These are phyloP conservation scores for Villa cingulata DNA, from an alignment of 2,888 invertebrate genomes.

Conservation along the genomic window DNA sequence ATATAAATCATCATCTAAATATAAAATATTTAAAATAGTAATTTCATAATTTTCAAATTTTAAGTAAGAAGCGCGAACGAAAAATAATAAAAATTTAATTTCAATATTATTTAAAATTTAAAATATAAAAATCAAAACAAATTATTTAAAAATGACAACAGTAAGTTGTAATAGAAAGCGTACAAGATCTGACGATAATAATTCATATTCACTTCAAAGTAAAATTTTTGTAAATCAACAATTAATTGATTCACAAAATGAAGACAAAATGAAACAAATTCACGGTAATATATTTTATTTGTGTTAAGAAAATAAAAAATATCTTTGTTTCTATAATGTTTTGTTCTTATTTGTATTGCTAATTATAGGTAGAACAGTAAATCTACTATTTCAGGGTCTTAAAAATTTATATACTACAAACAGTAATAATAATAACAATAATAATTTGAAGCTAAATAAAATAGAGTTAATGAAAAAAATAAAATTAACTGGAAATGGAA, in stretches of 20 bases:
- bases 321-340: too few relatives aligned
- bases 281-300: slow-evolving; percentile 12
- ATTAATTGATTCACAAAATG: slow-evolving; percentile 10
- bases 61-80: too few relatives aligned
- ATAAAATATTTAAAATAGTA: too few relatives aligned
- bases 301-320: too few relatives aligned
- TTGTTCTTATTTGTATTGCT: background rate
- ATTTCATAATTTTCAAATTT: too few relatives aligned
- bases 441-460: slow-evolving; percentile 1
- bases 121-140: too few relatives aligned
- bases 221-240: slow-evolving; percentile 17
- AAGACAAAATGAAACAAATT: slow-evolving; percentile 16
- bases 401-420: slow-evolving; percentile 11
- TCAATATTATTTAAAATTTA: too few relatives aligned
- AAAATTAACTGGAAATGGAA: slow-evolving; percentile 14
- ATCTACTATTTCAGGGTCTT: slow-evolving; percentile 14
- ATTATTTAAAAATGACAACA: background rate
- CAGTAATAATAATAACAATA: background rate
- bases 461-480: slow-evolving; percentile 6
- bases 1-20: too few relatives aligned
- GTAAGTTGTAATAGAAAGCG: slow-evolving; percentile 12
- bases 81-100: background rate
- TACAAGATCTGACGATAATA: slow-evolving; percentile 13
- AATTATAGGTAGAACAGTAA: slow-evolving; percentile 14
- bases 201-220: slow-evolving; percentile 11